Percentiles rank a stretch among this genome's conserved stretches.
Conservation (phyloP, 2,113 vertebrate species). For the Dicentrarchus labrax region DNA sequence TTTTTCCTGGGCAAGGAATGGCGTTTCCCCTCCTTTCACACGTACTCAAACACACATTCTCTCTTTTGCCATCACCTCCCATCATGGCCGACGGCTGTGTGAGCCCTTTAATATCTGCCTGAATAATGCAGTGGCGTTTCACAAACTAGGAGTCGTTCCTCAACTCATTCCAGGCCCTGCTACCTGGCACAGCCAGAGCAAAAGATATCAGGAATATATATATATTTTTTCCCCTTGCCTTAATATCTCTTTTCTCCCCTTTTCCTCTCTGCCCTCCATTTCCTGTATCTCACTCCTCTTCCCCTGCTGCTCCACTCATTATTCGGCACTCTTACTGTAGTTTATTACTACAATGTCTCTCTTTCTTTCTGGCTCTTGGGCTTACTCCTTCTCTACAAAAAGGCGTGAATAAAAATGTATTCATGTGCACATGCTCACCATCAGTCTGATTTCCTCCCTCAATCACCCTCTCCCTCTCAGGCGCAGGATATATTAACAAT, state of each 20-base stretch:
- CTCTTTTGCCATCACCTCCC: slow-evolving; percentile 10
- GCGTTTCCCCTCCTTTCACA: background rate
- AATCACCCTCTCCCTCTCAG: background rate
- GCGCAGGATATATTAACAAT: background rate
- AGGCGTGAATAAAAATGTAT: background rate
- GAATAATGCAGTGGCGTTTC: slow-evolving; percentile 62
- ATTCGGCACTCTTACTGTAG: slow-evolving; percentile 33
- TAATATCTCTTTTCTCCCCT: slow-evolving; percentile 42
- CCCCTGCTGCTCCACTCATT: slow-evolving; percentile 48
- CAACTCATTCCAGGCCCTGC: slow-evolving; percentile 20
- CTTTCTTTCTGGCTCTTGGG: slow-evolving; percentile 31
- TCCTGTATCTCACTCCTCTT: slow-evolving; percentile 31
- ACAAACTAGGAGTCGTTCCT: slow-evolving; percentile 29
- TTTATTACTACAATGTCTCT: slow-evolving; percentile 38
- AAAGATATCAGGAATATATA: slow-evolving; percentile 48
- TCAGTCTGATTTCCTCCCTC: background rate
- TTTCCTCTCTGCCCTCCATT: slow-evolving; percentile 20
- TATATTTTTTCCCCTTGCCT: slow-evolving; percentile 3
- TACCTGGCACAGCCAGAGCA: background rate
- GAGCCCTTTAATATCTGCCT: slow-evolving; percentile 64
- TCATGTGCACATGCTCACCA: background rate
- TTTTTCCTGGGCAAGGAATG: background rate
- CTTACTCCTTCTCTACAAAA: background rate
- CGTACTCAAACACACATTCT: slow-evolving; percentile 2
- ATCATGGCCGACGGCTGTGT: slow-evolving; percentile 40